Evolutionary conservation across 2,113 vertebrate species (phyloP).

Genomic region (Theristicus caerulescens): DNA sequence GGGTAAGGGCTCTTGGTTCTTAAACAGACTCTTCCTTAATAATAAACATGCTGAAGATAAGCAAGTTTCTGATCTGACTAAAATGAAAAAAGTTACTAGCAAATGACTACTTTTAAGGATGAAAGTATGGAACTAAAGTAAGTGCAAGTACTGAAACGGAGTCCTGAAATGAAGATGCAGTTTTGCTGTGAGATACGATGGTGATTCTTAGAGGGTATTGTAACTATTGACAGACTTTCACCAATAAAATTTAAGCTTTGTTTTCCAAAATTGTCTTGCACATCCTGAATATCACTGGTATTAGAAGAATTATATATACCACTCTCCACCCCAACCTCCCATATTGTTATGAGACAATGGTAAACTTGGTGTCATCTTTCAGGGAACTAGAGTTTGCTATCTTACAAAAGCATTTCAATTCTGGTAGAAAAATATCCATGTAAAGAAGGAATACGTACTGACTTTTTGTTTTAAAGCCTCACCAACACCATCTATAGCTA

Average conservation of each 20-base stretch:
- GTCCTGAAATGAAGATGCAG: not conserved
- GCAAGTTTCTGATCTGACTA: not conserved
- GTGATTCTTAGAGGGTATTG: not conserved
- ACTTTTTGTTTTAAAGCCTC: not conserved
- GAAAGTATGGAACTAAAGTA: not conserved
- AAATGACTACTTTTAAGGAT: not conserved
- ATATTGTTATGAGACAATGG: fast-evolving
- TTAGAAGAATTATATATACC: not conserved
- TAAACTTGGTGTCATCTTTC: not conserved
- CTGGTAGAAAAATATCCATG: not conserved
- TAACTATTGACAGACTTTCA: not conserved
- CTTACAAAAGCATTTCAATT: not conserved
- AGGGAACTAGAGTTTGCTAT: not conserved
- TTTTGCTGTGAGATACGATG: not conserved
- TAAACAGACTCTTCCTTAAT: not conserved
- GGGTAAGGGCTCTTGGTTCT: not conserved
- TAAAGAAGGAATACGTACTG: not conserved
- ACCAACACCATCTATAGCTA: not conserved
- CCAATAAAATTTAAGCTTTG: not conserved
- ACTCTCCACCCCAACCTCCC: not conserved
- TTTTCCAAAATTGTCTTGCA: not conserved
- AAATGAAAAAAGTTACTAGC: not conserved
- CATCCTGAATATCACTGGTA: not conserved
- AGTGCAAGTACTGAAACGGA: not conserved
- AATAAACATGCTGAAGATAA: not conserved